A percentile compares a stretch with the other conserved stretches of the same genome.
phyloP scores from a whole-genome alignment of 2,113 vertebrate species.

The Manacus vitellinus region DNA sequence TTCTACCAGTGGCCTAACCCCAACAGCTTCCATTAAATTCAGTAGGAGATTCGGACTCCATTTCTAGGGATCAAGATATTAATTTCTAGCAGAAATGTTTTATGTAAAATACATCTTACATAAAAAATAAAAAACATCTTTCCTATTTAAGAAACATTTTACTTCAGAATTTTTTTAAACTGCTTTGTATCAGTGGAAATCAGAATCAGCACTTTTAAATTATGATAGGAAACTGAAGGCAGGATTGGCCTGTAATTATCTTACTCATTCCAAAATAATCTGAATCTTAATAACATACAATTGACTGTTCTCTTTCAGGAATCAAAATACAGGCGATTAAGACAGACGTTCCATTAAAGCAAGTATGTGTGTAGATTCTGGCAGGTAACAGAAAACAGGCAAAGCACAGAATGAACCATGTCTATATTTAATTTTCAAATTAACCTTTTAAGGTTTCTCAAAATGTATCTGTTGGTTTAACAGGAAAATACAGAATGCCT shows the following conservation, averaged over 20 bases:
- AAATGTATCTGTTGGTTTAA: neutral
- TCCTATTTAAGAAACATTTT: neutral
- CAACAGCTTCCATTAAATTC: neutral
- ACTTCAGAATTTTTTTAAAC: neutral
- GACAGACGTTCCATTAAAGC: neutral
- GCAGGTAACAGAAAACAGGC: neutral
- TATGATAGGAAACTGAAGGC: neutral
- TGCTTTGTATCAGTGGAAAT: neutral
- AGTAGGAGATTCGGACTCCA: neutral
- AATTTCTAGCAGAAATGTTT: neutral
- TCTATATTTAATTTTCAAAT: constrained; percentile 20
- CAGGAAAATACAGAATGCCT: neutral
- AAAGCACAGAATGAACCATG: neutral
- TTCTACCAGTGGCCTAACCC: neutral
- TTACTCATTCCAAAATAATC: constrained; percentile 7
- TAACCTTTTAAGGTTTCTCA: neutral
- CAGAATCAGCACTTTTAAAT: neutral
- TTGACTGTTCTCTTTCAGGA: neutral
- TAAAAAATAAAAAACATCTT: neutral
- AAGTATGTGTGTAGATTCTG: neutral
- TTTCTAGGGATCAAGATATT: neutral
- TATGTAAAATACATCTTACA: neutral
- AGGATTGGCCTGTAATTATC: neutral
- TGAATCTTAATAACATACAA: neutral
- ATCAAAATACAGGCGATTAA: constrained; percentile 7